Conservation (phyloP, 2,888 invertebrate species). For the Mallateleia sp. region DNA sequence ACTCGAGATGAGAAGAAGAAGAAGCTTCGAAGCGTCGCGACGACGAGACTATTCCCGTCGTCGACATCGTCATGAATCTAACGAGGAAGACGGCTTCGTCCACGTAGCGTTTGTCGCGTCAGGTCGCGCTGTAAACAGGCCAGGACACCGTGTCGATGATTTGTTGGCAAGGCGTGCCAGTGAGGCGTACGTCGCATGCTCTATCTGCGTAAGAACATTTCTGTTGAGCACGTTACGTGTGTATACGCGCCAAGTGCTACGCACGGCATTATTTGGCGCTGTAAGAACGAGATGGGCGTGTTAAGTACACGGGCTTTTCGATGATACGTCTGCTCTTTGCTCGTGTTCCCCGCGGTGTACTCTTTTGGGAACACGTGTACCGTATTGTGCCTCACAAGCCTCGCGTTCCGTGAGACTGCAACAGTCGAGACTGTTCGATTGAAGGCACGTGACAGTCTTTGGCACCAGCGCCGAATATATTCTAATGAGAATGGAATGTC, state of each 20-base stretch:
- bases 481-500: slow-evolving; percentile 60
- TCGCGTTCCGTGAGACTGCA: slow-evolving; percentile 68
- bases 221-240: slow-evolving; percentile 58
- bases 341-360: slow-evolving; percentile 54
- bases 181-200: slow-evolving; percentile 83
- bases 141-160: slow-evolving; percentile 85
- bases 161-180: slow-evolving; percentile 87
- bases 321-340: slow-evolving; percentile 66
- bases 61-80: too few species aligned
- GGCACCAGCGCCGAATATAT: slow-evolving; percentile 53
- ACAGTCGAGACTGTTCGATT: slow-evolving; percentile 40
- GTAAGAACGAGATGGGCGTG: slow-evolving; percentile 78
- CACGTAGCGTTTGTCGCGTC: slow-evolving; percentile 69
- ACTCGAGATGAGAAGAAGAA: too few species aligned
- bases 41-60: too few species aligned
- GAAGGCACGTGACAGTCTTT: slow-evolving; percentile 28
- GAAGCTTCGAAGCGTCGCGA: too few species aligned
- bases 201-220: slow-evolving; percentile 80
- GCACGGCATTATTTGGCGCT: slow-evolving; percentile 76
- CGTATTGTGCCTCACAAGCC: slow-evolving; percentile 59
- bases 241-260: slow-evolving; percentile 65
- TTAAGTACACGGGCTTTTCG: slow-evolving; percentile 63
- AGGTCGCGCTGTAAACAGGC: slow-evolving; percentile 75
- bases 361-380: slow-evolving; percentile 76
- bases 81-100: slow-evolving; percentile 61